These are phyloP conservation scores for Barbus barbus DNA, from an alignment of 2,113 vertebrate genomes.

Conservation along the genomic window DNA sequence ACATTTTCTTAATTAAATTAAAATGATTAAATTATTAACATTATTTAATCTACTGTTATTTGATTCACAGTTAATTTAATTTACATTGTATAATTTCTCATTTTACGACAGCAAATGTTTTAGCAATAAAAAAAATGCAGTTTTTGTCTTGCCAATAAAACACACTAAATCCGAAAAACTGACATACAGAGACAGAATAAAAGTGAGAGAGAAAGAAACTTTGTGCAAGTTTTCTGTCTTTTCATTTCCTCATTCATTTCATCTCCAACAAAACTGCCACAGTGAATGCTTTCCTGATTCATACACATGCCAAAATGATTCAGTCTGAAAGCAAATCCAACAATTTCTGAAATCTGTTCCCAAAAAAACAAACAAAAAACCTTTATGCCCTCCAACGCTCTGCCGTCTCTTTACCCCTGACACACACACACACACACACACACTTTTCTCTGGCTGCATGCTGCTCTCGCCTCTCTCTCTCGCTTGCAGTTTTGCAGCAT, in stretches of 20 bases:
- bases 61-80: background rate
- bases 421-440: background rate
- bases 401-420: background rate
- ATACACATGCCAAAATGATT: slow-evolving; percentile 20
- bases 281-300: background rate
- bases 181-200: background rate
- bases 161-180: background rate
- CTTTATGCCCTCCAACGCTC: slow-evolving; percentile 13
- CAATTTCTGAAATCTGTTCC: slow-evolving; percentile 17
- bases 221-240: slow-evolving; percentile 20
- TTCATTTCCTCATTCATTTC: background rate
- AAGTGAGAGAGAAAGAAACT: background rate
- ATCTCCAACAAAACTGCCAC: slow-evolving; percentile 1
- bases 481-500: slow-evolving; percentile 34
- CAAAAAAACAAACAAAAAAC: slow-evolving; percentile 11
- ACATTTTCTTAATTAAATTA: no score
- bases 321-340: slow-evolving; percentile 33
- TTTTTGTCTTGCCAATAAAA: background rate
- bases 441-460: slow-evolving; percentile 36
- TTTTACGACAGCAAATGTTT: background rate
- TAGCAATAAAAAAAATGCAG: background rate
- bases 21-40: no score
- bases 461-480: slow-evolving; percentile 42
- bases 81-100: background rate
- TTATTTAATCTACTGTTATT: background rate